phyloP scores from a whole-genome alignment of 1,140 invertebrate species.

The Drosophila erecta region DNA sequence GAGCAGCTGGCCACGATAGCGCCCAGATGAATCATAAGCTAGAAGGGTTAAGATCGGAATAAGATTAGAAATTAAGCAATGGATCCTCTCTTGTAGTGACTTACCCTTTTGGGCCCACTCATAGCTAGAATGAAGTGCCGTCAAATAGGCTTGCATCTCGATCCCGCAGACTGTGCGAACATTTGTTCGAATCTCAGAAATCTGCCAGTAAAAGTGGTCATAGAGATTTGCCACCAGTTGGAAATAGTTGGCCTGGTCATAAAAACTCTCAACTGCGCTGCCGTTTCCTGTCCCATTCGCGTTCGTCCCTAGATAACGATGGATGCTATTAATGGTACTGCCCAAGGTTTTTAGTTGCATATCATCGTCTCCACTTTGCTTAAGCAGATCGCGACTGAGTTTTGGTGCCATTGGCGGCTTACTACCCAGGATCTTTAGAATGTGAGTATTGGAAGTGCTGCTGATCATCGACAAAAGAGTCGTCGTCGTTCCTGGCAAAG shows the following conservation, averaged over 20 bases:
- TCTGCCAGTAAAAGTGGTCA: constrained; percentile 83
- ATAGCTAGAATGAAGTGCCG: constrained; percentile 71
- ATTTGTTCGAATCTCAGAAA: constrained; percentile 70
- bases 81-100: not conserved
- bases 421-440: constrained; percentile 71
- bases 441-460: constrained; percentile 63
- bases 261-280: constrained; percentile 62
- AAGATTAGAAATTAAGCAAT: not conserved
- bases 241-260: constrained; percentile 73
- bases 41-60: not conserved
- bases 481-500: constrained; percentile 16
- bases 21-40: constrained; percentile 93
- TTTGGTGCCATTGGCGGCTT: constrained; percentile 55
- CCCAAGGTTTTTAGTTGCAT: constrained; percentile 63
- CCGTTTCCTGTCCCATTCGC: constrained; percentile 30
- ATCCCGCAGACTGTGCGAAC: constrained; percentile 71
- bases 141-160: constrained; percentile 79
- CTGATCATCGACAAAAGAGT: constrained; percentile 6
- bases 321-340: constrained; percentile 76
- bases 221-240: constrained; percentile 82
- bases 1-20: constrained; percentile 91
- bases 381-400: constrained; percentile 68
- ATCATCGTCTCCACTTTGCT: constrained; percentile 69
- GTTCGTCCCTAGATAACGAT: constrained; percentile 53
- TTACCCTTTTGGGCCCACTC: constrained; percentile 81